Percentiles rank a stretch among this genome's conserved stretches.
phyloP scores from a whole-genome alignment of 2,797 vertebrate species.

The Microctenopoma steveboyesi region DNA sequence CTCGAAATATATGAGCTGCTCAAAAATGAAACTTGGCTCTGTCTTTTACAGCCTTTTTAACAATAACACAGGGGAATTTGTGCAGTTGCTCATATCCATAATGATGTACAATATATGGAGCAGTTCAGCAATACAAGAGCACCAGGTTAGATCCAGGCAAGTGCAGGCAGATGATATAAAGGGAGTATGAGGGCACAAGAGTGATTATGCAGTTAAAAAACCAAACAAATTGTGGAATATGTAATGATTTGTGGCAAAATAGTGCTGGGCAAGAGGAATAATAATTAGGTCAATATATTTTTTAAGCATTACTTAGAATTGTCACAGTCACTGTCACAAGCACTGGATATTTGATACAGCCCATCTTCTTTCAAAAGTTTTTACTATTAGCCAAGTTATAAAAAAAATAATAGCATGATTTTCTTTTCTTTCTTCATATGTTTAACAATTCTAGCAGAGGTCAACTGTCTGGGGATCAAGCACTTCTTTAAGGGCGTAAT shows the following conservation, averaged over 20 bases:
- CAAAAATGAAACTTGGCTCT: conserved; percentile 11
- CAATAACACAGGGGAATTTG: conserved; percentile 24
- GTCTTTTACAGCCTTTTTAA: conserved; percentile 19
- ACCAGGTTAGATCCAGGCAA: conserved; percentile 26
- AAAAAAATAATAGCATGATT: too few species aligned
- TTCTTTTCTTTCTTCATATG: neutral
- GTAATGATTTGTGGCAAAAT: too few species aligned
- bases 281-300: too few species aligned
- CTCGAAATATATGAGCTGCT: conserved; percentile 4
- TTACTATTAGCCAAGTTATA: too few species aligned
- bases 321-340: too few species aligned
- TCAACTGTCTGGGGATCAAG: conserved; percentile 3
- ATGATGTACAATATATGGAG: conserved; percentile 30
- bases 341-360: too few species aligned
- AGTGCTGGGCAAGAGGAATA: too few species aligned
- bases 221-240: conserved; percentile 2
- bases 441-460: conserved; percentile 3
- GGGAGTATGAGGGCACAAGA: conserved; percentile 1
- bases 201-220: conserved; percentile 24
- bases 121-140: conserved; percentile 23
- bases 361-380: too few species aligned
- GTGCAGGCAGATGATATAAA: conserved; percentile 16
- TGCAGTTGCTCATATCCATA: conserved; percentile 30
- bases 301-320: too few species aligned
- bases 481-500: conserved; percentile 24